Evolutionary conservation across 2,113 vertebrate species (phyloP), one percentile per base, ranked within the genome.

Genomic region (Oncorhynchus mykiss): DNA sequence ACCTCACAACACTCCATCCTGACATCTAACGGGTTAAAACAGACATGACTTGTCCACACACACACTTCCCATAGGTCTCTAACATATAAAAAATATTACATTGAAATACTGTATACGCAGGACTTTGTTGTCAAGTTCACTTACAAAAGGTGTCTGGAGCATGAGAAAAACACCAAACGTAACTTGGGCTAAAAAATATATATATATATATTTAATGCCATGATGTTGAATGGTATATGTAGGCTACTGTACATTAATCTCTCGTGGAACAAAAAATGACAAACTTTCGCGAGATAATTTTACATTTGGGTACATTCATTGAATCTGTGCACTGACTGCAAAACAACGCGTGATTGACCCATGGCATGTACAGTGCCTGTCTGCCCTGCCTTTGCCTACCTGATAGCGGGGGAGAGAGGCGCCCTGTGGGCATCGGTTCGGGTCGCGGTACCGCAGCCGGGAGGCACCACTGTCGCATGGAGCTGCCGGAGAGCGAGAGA

Each of bases 381-480:
- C 39, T 39, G 34, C 39, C 39, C 39, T 39, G 34, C 39, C 39
- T 39, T 27, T 27, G 14, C 59, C 83, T 89, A 94, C 93, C 93
- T 91, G 92, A 57, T 14, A 91, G 87, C 76, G 90, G 91, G 71
- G 93, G 92, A 70, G 87, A 91, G 78, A 90, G 82, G 81, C 91
- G 88, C 84, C 90, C 92, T 82, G 86, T 80, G 27, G 92, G 92
- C 88, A 93, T 89, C 60, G 93, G 92, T 77, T 92, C 92, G 27
- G 91, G 74, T 86, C 92, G 90, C 45, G 90, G 92, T 89, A 91
- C 91, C 91, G 93, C 92, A 62, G 90, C 88, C 86, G 92, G 90
- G 88, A 93, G 92, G 75, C 93, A 92, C 93, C 92, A 94, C 92
- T 94, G 93, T 85, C 93, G 92, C 93, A 94, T 94, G 84, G 82